A percentile compares a stretch with the other conserved stretches of the same genome.
phyloP scores from a whole-genome alignment of 1,140 invertebrate genomes.

The Bilobella aurantiaca region DNA sequence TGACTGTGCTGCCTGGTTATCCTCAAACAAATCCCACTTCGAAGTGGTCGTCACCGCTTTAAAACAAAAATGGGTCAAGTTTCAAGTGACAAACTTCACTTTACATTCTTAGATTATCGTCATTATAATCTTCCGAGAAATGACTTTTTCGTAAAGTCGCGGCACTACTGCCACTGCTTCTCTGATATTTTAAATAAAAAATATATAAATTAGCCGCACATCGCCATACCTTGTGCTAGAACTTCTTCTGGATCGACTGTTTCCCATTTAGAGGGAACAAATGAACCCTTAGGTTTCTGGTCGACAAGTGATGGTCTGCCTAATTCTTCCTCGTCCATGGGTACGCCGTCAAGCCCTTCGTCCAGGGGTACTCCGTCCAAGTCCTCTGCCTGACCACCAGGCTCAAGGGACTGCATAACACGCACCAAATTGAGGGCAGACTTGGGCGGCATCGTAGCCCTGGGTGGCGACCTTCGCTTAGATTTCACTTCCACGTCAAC shows the following conservation, averaged over 20 bases:
- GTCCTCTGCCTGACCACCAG: conserved; percentile 45
- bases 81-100: too few relatives aligned
- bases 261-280: conserved; percentile 90
- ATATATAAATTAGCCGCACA: too few relatives aligned
- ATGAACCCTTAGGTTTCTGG: conserved; percentile 38
- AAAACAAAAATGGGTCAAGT: neutral
- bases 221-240: conserved; percentile 54
- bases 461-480: conserved; percentile 28
- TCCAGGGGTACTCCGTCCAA: conserved; percentile 70
- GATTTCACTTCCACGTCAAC: conserved; percentile 21
- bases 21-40: conserved; percentile 69
- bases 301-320: conserved; percentile 35
- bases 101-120: too few relatives aligned
- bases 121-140: too few relatives aligned
- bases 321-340: conserved; percentile 43
- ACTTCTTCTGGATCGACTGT: conserved; percentile 77
- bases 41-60: conserved; percentile 65
- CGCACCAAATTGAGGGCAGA: conserved; percentile 31
- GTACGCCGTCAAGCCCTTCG: conserved; percentile 72
- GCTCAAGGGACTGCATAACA: conserved; percentile 25
- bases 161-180: too few relatives aligned
- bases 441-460: conserved; percentile 31
- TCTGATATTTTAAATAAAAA: too few relatives aligned
- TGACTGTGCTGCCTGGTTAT: conserved; percentile 43
- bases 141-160: too few relatives aligned